Percentiles rank a stretch among this genome's conserved stretches.
These are phyloP conservation scores for Acrobasis suavella DNA, from an alignment of 2,888 invertebrate genomes.

Conservation along the genomic window DNA sequence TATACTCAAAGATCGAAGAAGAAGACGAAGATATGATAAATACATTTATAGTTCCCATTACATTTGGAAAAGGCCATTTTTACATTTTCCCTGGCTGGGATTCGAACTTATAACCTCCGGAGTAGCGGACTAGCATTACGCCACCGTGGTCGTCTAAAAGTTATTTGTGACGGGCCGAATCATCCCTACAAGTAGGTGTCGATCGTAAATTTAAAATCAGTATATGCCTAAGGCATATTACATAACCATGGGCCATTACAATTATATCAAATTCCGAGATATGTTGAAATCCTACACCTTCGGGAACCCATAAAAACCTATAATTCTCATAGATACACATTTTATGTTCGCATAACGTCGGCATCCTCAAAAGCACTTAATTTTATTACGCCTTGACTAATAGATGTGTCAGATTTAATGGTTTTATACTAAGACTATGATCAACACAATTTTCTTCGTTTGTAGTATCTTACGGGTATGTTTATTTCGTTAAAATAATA, in stretches of 20 bases:
- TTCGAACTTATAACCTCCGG: no score
- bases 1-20: no score
- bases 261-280: constrained; percentile 9
- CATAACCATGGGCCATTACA: not conserved
- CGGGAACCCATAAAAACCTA: constrained; percentile 8
- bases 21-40: no score
- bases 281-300: constrained; percentile 7
- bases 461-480: no score
- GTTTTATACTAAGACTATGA: not conserved
- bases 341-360: constrained; percentile 4
- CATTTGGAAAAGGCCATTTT: no score
- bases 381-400: constrained; percentile 10
- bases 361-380: constrained; percentile 10
- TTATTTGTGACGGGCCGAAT: no score
- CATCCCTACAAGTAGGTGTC: no score
- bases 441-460: not conserved
- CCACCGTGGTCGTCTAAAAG: no score
- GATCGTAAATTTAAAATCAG: fast-evolving
- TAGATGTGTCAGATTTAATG: constrained; percentile 12
- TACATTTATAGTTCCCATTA: no score
- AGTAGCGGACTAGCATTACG: no score
- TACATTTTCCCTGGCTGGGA: no score
- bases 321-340: not conserved
- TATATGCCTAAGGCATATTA: not conserved
- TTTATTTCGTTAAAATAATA: no score